These are phyloP conservation scores for Globodera rostochiensis DNA, from an alignment of 1,140 invertebrate genomes.

Conservation along the genomic window DNA sequence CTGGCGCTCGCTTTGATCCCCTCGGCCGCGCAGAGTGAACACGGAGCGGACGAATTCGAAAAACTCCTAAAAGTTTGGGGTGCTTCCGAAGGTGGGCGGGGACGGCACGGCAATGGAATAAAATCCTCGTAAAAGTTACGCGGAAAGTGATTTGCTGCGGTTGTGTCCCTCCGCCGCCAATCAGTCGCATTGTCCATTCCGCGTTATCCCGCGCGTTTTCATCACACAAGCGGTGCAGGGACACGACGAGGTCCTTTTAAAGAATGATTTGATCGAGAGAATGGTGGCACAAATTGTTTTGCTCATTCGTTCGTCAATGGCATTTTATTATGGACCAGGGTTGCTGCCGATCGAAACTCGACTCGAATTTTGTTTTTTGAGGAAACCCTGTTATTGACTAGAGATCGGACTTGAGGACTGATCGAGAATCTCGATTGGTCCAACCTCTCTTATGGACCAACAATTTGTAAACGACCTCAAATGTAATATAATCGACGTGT, in stretches of 20 bases:
- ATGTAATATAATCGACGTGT: slow-evolving; percentile 56
- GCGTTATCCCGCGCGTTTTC: slow-evolving; percentile 50
- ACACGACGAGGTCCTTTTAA: slow-evolving; percentile 54
- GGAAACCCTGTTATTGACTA: not conserved
- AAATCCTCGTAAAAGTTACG: not conserved
- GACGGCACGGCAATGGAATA: too few species aligned
- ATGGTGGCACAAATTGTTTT: too few species aligned
- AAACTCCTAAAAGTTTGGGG: slow-evolving; percentile 44
- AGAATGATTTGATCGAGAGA: too few species aligned
- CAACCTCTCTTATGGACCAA: too few species aligned
- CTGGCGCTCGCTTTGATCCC: slow-evolving; percentile 38
- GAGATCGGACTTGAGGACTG: too few species aligned
- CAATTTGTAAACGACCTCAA: slow-evolving; percentile 43
- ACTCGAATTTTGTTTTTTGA: too few species aligned
- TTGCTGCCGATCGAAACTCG: too few species aligned
- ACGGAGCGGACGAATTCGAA: slow-evolving; percentile 51
- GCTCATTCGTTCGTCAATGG: too few species aligned
- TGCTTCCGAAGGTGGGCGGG: too few species aligned
- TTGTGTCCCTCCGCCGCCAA: slow-evolving; percentile 33
- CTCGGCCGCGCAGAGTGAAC: slow-evolving; percentile 41
- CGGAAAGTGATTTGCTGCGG: not conserved
- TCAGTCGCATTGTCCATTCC: slow-evolving; percentile 59
- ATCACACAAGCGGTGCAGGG: slow-evolving; percentile 44
- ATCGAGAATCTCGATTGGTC: too few species aligned
- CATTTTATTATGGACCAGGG: too few species aligned